Percentiles rank a stretch among this genome's conserved stretches.
Evolutionary conservation across 2,888 invertebrate genomes (phyloP).

Genomic region (Euphydryas editha): DNA sequence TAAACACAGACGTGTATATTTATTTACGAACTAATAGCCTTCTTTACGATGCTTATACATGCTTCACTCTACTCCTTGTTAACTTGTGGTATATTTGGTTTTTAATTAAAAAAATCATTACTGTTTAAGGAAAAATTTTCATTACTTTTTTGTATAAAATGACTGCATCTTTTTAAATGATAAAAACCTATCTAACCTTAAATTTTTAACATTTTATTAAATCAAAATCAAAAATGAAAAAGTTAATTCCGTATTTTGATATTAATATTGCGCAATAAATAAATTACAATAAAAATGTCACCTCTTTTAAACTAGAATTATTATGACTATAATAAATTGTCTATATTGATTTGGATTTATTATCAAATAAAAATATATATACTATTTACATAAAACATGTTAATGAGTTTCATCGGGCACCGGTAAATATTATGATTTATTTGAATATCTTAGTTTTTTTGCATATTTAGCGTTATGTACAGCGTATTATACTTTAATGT

Average conservation of each 20-base stretch:
- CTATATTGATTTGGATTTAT: conserved; percentile 29
- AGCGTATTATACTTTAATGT: conserved; percentile 7
- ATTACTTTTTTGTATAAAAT: no score
- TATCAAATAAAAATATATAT: conserved; percentile 24
- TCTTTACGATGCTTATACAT: not conserved
- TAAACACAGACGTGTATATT: conserved; percentile 1
- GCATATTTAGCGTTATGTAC: not conserved
- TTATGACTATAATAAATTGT: conserved; percentile 29
- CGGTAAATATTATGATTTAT: conserved; percentile 20
- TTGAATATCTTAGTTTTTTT: conserved; percentile 11
- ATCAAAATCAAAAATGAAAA: not conserved
- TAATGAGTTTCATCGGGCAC: conserved; percentile 21
- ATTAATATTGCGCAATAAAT: conserved; percentile 32
- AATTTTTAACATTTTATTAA: not conserved
- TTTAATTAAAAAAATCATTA: not conserved
- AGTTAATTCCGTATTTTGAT: not conserved
- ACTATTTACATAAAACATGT: conserved; percentile 26
- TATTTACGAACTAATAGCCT: conserved; percentile 1
- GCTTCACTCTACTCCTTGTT: not conserved
- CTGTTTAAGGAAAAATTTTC: no score
- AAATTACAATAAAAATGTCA: conserved; percentile 25
- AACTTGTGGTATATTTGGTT: not conserved
- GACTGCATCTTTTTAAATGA: not conserved
- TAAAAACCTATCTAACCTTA: not conserved
- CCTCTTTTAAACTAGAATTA: conserved; percentile 25